Base-by-base conservation (phyloP, 2,888 invertebrate species). In the Platerodrilus igneus region DNA sequence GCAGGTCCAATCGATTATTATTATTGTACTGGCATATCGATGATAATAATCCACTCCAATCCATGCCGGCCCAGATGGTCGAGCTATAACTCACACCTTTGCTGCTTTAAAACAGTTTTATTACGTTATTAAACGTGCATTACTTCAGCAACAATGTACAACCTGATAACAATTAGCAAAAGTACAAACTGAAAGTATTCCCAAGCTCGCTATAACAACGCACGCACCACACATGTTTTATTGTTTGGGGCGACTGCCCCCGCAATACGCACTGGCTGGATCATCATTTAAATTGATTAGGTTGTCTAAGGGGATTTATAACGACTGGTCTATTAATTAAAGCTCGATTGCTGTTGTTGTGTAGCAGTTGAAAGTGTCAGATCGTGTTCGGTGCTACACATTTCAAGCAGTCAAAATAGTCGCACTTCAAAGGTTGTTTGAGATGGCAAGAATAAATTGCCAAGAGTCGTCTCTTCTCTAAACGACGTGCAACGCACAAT, bases 1-100 rank as follows among this genome's bases (percentile, higher is more conserved):
- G 57, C 62, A 52, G 64, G 66, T 59, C 59, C 66, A 63, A 67
- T 67, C 67, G 67, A 67, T 67, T 67, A n/a, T n/a, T n/a, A n/a
- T n/a, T n/a, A 67, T 62, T 60, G 51, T 49, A 51, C 55, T 62
- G 59, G 61, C 61, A 61, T 62, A 63, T 63, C 59, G 55, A 58
- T 59, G 62, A 61, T 64, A 62, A 63, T 61, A 57, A 61, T 59
- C 59, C 55, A 47, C n/a, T n/a, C n/a, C n/a, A n/a, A n/a, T n/a
- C n/a, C n/a, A n/a, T n/a, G n/a, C n/a, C n/a, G n/a, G 53, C 45
- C 62, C 61, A 62, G 62, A 63, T 63, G 63, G 62, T 57, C 50
- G 43, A 51, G 49, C 55, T 56, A 63, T 64, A 64, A 64, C 57
- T 64, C 64, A 66, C 63, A 64, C 55, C 57, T n/a, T n/a, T n/a